Evolutionary conservation across 1,140 invertebrate species (phyloP).

Genomic region (Apis laboriosa): DNA sequence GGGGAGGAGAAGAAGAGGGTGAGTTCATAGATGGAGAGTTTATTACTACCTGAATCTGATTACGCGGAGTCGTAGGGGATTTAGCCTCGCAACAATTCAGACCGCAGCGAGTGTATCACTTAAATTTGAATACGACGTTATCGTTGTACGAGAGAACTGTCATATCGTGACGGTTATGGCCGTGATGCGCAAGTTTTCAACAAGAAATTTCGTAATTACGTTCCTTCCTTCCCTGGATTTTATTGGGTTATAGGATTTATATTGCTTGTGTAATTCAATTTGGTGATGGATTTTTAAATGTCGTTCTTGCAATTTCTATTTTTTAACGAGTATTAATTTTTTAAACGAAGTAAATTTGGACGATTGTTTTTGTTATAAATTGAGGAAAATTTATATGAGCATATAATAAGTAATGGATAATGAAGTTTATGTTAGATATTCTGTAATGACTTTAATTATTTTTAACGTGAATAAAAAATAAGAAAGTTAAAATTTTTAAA

Average conservation of each 20-base stretch:
- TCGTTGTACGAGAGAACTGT: constrained; percentile 30
- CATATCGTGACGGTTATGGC: background rate
- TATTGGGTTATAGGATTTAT: background rate
- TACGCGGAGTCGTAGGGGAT: constrained; percentile 57
- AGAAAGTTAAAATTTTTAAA: too few relatives aligned
- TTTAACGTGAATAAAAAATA: too few relatives aligned
- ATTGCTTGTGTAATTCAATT: background rate
- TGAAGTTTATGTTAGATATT: too few relatives aligned
- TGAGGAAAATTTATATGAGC: too few relatives aligned
- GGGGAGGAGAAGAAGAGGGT: background rate
- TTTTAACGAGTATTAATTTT: too few relatives aligned
- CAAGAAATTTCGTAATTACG: background rate
- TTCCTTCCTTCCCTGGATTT: background rate
- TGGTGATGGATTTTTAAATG: too few relatives aligned
- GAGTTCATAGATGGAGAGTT: constrained; percentile 62
- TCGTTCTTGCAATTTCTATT: too few relatives aligned
- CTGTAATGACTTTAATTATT: too few relatives aligned
- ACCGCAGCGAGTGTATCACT: constrained; percentile 35
- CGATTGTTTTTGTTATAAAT: too few relatives aligned
- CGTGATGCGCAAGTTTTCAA: constrained; percentile 26
- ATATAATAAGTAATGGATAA: too few relatives aligned
- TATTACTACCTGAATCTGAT: constrained; percentile 67
- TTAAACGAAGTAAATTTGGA: too few relatives aligned
- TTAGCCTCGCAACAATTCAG: constrained; percentile 63
- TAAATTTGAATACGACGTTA: constrained; percentile 63